Evolutionary conservation across 2,113 vertebrate genomes (phyloP).

Genomic region (Nothocercus julius): DNA sequence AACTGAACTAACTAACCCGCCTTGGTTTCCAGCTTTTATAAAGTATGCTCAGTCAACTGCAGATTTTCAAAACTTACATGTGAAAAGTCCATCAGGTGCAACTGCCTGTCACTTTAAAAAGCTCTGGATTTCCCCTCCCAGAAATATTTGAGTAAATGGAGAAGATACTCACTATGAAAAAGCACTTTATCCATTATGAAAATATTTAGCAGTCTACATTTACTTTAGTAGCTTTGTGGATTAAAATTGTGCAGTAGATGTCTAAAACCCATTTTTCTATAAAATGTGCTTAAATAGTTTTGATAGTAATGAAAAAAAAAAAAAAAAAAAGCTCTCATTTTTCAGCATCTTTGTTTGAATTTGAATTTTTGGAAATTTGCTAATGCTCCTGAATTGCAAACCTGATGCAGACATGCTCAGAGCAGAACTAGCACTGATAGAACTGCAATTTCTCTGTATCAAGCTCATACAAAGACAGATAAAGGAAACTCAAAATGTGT

Average conservation of each 20-base stretch:
- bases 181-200: neutral
- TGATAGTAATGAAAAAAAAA: neutral
- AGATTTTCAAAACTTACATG: neutral
- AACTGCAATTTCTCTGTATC: neutral
- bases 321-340: neutral
- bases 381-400: neutral
- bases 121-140: neutral
- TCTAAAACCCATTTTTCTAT: neutral
- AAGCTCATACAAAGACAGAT: constrained; percentile 6
- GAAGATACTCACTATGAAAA: neutral
- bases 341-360: neutral
- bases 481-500: neutral
- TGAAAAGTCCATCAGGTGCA: neutral
- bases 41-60: neutral
- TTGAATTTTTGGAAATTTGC: neutral
- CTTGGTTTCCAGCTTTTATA: neutral
- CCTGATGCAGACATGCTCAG: neutral
- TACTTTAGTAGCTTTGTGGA: neutral
- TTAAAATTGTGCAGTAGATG: neutral
- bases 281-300: neutral
- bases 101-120: neutral
- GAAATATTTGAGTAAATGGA: neutral
- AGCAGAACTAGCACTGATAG: neutral
- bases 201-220: neutral
- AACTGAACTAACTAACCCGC: neutral